Evolutionary conservation across 2,113 vertebrate species (phyloP).

Genomic region (Cromileptes altivelis): DNA sequence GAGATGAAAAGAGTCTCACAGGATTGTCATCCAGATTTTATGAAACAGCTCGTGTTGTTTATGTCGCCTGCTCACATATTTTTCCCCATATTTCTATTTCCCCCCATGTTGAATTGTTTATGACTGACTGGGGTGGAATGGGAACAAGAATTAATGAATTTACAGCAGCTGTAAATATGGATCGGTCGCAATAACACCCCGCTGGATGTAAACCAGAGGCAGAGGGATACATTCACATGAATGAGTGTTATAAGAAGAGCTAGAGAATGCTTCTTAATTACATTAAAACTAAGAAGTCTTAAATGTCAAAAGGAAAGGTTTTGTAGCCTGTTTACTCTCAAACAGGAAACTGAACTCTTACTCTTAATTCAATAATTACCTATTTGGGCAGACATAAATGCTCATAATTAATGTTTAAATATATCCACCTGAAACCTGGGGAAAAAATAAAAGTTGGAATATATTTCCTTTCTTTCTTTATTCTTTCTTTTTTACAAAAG

Average conservation of each 20-base stretch:
- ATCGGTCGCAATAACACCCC: slow-evolving; percentile 16
- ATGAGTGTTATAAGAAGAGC: slow-evolving; percentile 1
- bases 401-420: not conserved
- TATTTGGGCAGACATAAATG: not conserved
- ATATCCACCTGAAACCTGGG: too few species aligned
- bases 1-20: slow-evolving; percentile 22
- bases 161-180: slow-evolving; percentile 66
- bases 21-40: slow-evolving; percentile 15
- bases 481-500: too few species aligned
- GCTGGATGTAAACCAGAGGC: slow-evolving; percentile 55
- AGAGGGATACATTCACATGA: slow-evolving; percentile 47
- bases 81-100: not conserved
- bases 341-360: not conserved
- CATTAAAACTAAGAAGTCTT: not conserved
- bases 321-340: not conserved
- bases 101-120: not conserved
- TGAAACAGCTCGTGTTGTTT: slow-evolving; percentile 24
- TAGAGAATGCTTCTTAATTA: not conserved
- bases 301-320: not conserved
- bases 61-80: slow-evolving; percentile 2
- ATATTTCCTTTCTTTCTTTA: too few species aligned
- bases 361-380: not conserved
- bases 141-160: slow-evolving; percentile 51
- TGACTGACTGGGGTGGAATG: slow-evolving; percentile 8
- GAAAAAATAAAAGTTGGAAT: too few species aligned